phyloP scores from a whole-genome alignment of 2,888 invertebrate genomes.

The Smittia sp. region DNA sequence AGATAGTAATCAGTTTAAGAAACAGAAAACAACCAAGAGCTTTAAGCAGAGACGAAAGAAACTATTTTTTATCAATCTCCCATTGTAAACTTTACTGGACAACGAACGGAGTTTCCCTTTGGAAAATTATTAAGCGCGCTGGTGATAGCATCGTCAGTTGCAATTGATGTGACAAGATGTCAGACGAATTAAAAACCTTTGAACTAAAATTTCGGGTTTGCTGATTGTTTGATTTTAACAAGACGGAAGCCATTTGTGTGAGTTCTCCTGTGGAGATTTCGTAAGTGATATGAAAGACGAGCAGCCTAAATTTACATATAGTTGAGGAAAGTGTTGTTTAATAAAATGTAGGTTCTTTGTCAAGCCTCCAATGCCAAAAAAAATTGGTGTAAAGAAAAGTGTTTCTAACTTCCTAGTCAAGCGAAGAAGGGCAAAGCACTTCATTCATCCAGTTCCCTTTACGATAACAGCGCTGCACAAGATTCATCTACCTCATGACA shows the following conservation, averaged over 20 bases:
- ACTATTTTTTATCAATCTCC: not conserved
- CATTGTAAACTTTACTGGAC: constrained; percentile 1
- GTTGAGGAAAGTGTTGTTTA: too few relatives aligned
- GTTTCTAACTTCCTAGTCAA: not conserved
- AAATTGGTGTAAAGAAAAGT: not conserved
- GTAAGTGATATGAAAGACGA: not conserved
- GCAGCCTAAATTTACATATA: not conserved
- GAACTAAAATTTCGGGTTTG: not conserved
- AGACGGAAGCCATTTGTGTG: not conserved
- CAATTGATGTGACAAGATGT: not conserved
- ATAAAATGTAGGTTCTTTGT: too few relatives aligned
- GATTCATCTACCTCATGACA: too few relatives aligned
- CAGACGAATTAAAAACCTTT: not conserved
- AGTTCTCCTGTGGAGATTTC: not conserved
- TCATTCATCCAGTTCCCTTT: too few relatives aligned
- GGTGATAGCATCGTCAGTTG: not conserved
- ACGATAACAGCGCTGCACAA: too few relatives aligned
- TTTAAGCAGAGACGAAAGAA: not conserved
- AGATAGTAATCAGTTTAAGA: constrained; percentile 3
- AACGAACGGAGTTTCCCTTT: not conserved
- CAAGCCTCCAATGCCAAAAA: not conserved
- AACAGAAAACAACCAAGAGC: not conserved
- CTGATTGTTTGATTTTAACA: not conserved
- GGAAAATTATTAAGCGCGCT: not conserved
- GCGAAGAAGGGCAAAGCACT: not conserved